These are phyloP conservation scores for Lacanobia oleracea DNA, from an alignment of 2,888 invertebrate species.

Conservation along the genomic window DNA sequence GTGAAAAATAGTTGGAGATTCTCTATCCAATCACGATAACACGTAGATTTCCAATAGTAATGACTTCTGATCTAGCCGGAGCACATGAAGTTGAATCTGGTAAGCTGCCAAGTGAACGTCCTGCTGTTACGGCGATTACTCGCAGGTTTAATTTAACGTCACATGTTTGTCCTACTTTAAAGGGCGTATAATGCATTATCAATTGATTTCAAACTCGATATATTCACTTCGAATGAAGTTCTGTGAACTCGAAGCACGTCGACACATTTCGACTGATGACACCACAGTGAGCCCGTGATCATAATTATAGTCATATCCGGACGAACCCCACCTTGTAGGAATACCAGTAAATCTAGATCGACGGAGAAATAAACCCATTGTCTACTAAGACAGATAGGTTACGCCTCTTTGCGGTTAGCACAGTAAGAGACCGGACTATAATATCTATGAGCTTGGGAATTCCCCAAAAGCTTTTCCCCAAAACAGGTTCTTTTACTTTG, in stretches of 20 bases:
- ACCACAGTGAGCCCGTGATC: not conserved
- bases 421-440: conserved; percentile 44
- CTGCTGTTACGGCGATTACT: conserved; percentile 22
- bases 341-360: conserved; percentile 52
- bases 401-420: conserved; percentile 66
- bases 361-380: conserved; percentile 57
- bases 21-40: conserved; percentile 27
- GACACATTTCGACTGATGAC: not conserved
- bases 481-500: conserved; percentile 42
- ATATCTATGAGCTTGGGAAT: conserved; percentile 44
- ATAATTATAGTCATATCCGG: not conserved
- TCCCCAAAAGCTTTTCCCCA: conserved; percentile 30
- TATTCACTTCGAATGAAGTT: not conserved
- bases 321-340: conserved; percentile 17
- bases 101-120: conserved; percentile 31
- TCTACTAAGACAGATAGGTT: conserved; percentile 62
- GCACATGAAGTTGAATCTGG: conserved; percentile 21
- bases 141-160: conserved; percentile 20
- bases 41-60: conserved; percentile 35
- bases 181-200: not conserved
- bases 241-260: not conserved
- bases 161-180: not conserved
- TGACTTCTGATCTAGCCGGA: conserved; percentile 15
- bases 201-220: not conserved
- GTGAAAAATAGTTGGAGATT: not conserved